A percentile compares a stretch with the other conserved stretches of the same genome.
Conservation (phyloP, 2,113 vertebrate species). For the Sinocyclocheilus anophthalmus region DNA sequence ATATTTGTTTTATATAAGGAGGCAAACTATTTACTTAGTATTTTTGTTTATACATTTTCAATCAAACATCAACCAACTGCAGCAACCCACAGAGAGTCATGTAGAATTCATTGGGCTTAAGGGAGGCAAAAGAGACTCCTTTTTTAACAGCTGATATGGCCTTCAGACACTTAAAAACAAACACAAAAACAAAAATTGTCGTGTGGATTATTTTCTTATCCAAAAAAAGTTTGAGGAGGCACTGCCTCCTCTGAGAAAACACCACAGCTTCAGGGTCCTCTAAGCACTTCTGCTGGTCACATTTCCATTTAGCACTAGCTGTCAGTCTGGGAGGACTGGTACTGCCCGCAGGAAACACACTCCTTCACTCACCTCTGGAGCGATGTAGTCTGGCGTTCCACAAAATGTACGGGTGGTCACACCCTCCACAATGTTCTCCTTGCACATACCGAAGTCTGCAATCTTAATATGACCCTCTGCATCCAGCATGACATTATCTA, state of each 20-base stretch:
- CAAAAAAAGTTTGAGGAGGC: too few species aligned
- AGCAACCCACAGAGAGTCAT: neutral
- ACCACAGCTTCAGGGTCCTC: too few species aligned
- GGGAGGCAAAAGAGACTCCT: neutral
- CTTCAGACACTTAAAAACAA: neutral
- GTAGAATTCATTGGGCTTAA: neutral
- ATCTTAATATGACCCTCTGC: slow-evolving; percentile 77
- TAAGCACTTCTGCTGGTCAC: too few species aligned
- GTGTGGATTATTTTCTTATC: too few species aligned
- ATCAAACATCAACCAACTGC: neutral
- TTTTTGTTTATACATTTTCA: neutral
- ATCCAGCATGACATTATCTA: slow-evolving; percentile 19
- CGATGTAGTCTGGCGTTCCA: slow-evolving; percentile 85
- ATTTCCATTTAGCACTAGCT: neutral
- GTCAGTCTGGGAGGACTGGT: neutral
- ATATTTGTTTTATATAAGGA: too few species aligned
- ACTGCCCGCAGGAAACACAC: neutral
- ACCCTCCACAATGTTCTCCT: slow-evolving; percentile 89
- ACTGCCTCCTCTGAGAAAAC: too few species aligned
- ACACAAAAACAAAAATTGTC: too few species aligned
- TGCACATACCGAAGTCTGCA: slow-evolving; percentile 98
- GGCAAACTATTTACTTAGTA: neutral
- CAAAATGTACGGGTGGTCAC: slow-evolving; percentile 95
- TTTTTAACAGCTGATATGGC: too few species aligned
- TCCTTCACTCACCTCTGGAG: slow-evolving; percentile 60